Evolutionary conservation across 2,888 invertebrate species (phyloP), one percentile per base, ranked within the genome.

Genomic region (Papilio protenor): DNA sequence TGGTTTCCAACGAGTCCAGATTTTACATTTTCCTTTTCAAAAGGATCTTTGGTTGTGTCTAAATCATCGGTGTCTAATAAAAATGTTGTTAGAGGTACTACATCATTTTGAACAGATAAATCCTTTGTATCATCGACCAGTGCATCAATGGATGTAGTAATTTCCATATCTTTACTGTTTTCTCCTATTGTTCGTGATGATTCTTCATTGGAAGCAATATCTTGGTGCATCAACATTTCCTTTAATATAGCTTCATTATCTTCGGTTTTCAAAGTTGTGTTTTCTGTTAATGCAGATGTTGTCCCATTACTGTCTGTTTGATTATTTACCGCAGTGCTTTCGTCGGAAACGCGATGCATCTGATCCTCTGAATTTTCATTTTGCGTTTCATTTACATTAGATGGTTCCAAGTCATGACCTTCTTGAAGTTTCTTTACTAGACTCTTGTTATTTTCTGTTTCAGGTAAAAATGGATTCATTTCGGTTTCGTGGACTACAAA

Each of bases 391-490:
- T 92, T 95, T 81, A 90, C 81, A 82, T 87, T 94, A 27, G 83
- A 85, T 1, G 90, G 90, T 80, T 95, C 94, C 74, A 95, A 84
- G 81, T 95, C 95, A 83, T 95, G 94, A 2, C 95, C 96, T 83
- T 95, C 95, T 87, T 95, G 95, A n/a, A 96, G 88, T 84, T 95
- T 96, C 84, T 95, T 95, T 1, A 96, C 94, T 52, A 96, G 91
- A 18, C 94, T 95, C 82, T 95, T 96, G 84, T 96, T 95, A 81
- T 95, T 96, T 87, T 96, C 96, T 23, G 95, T 92, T 85, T 96
- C 96, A 11, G 96, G 96, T 82, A 96, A 89, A 85, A 96, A 96
- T 8, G 96, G 96, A 79, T 96, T 96, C 96, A 96, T 96, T 83
- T 96, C 95, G 69, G 95, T 95, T 84, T 91, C 91, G 80, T 93